Evolutionary conservation across 1,140 invertebrate species (phyloP), one percentile per base, ranked within the genome.

Genomic region (Procambarus virginalis): DNA sequence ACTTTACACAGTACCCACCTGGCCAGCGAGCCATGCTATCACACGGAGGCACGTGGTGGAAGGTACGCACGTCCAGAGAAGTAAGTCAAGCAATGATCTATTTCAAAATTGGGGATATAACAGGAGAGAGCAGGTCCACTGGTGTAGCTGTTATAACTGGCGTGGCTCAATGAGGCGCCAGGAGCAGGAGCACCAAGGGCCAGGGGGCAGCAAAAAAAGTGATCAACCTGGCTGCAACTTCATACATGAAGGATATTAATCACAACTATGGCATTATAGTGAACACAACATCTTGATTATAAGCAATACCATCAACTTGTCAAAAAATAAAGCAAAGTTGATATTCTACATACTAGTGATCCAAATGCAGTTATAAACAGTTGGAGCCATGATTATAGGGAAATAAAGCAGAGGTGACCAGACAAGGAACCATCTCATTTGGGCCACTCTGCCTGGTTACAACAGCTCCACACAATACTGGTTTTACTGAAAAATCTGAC

Each of bases 81-180:
- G 81, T 89, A 89, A 89, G 88, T 89, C 88, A 89, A 84, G 88
- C 88, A 89, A 78, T 89, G 70, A 84, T 89, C 88, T 89, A 89
- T 79, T 51, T 89, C 82, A 89, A 89, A 89, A 89, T 75, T 88
- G 64, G 76, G 76, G 88, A 73, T 83, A 84, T 89, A 68, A 78
- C 70, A 89, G 81, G 64, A 77, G 81, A 89, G 81, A 89, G 88
- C 88, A 89, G 88, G 80, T 84, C 80, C 80, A 76, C 76, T 76
- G 76, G 60, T 83, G 81, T 80, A 89, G 88, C 81, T 89, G 88
- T 89, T 82, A 64, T 89, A 84, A 89, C 88, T 89, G 86, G 86
- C 68, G 60, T 86, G 85, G 77, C 85, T 68, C 85, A 49, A 75
- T 70, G 77, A 64, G 64, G 77, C 77, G 46, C 85, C 77, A 79